phyloP scores from a whole-genome alignment of 2,888 invertebrate genomes.

The Agrochola litura region DNA sequence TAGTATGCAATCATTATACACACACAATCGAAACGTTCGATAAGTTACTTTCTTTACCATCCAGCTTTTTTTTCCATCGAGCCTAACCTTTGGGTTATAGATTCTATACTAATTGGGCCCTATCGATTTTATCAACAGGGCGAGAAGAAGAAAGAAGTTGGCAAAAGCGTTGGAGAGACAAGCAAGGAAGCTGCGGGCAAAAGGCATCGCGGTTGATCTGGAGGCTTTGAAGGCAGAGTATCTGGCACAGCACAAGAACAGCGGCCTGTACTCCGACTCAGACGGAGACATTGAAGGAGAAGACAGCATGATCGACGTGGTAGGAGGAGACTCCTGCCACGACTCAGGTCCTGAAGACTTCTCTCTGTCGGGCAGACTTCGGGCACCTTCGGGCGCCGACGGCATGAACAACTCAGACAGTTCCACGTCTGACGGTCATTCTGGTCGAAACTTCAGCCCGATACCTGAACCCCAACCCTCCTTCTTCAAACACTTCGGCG shows the following conservation, averaged over 20 bases:
- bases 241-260: slow-evolving; percentile 94
- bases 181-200: slow-evolving; percentile 97
- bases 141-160: slow-evolving; percentile 97
- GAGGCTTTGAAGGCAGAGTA: slow-evolving; percentile 96
- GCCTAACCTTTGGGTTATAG: slow-evolving; percentile 65
- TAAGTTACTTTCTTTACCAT: background rate
- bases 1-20: too few relatives aligned
- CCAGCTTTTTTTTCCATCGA: background rate
- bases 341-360: slow-evolving; percentile 92
- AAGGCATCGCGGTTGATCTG: slow-evolving; percentile 97
- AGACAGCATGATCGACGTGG: slow-evolving; percentile 95
- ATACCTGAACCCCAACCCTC: slow-evolving; percentile 86
- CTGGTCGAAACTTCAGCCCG: slow-evolving; percentile 86
- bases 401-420: slow-evolving; percentile 91
- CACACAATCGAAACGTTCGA: background rate
- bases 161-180: slow-evolving; percentile 97
- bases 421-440: slow-evolving; percentile 87
- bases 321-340: slow-evolving; percentile 95
- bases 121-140: slow-evolving; percentile 90
- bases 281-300: slow-evolving; percentile 91
- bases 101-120: slow-evolving; percentile 90
- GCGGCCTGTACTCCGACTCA: slow-evolving; percentile 91
- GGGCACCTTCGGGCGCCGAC: slow-evolving; percentile 91
- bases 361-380: slow-evolving; percentile 90
- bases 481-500: slow-evolving; percentile 86